These are phyloP conservation scores for Phrynocephalus forsythii DNA, from an alignment of 2,797 vertebrate species.

Conservation along the genomic window DNA sequence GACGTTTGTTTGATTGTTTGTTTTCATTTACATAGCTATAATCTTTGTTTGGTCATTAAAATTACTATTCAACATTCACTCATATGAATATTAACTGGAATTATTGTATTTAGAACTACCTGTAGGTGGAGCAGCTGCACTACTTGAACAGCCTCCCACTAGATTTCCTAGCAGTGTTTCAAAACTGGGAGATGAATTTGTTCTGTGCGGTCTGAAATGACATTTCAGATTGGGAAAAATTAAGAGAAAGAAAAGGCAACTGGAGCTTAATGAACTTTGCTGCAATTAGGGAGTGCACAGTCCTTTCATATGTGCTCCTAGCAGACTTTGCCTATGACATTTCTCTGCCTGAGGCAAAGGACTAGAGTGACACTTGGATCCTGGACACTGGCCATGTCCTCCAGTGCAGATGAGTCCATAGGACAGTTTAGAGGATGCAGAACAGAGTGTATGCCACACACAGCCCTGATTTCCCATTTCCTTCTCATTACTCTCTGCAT, in stretches of 20 bases:
- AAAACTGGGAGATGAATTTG: constrained; percentile 30
- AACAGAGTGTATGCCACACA: background rate
- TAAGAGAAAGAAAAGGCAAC: background rate
- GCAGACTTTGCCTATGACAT: background rate
- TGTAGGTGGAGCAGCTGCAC: constrained; percentile 66
- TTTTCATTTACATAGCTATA: constrained; percentile 36
- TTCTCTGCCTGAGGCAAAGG: background rate
- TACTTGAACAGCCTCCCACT: background rate
- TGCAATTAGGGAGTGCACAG: background rate
- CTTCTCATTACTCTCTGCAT: background rate
- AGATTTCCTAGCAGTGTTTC: constrained; percentile 32
- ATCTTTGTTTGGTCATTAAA: constrained; percentile 11
- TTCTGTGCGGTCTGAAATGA: constrained; percentile 19
- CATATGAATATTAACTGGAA: background rate
- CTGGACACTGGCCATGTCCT: background rate
- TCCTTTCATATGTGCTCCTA: background rate
- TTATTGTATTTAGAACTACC: background rate
- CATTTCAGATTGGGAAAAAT: background rate
- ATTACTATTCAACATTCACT: background rate
- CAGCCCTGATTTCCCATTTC: background rate
- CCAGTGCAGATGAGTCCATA: background rate
- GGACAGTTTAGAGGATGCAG: background rate
- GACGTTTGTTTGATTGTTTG: constrained; percentile 2
- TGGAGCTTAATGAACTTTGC: background rate
- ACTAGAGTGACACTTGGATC: background rate